Conservation (phyloP, 1,140 invertebrate species). For the Ooceraea biroi region DNA sequence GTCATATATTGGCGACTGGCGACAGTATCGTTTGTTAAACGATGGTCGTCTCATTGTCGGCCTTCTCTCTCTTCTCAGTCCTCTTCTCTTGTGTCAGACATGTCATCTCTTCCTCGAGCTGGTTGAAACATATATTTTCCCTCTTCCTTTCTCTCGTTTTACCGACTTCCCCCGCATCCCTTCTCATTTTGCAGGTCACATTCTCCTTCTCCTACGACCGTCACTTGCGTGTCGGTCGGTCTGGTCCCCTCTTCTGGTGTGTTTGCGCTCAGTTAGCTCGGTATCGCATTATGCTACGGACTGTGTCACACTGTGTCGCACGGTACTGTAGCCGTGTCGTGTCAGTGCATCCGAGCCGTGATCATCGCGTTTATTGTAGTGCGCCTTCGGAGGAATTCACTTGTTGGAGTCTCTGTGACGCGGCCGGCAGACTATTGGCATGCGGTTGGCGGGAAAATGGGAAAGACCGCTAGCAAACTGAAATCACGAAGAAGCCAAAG, state of each 20-base stretch:
- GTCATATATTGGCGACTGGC: conserved; percentile 4
- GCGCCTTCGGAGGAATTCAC: conserved; percentile 47
- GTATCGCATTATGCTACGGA: conserved; percentile 76
- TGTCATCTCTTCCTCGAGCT: conserved; percentile 18
- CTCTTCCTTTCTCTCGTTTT: background rate
- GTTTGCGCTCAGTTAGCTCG: conserved; percentile 72
- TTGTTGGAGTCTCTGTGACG: conserved; percentile 21
- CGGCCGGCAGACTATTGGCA: conserved; percentile 35
- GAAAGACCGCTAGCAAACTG: conserved; percentile 83
- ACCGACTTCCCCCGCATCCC: conserved; percentile 12
- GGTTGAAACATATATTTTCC: too few species aligned
- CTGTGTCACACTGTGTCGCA: conserved; percentile 14
- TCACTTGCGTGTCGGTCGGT: conserved; percentile 61
- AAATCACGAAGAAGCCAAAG: conserved; percentile 82
- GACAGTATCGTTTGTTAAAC: conserved; percentile 66
- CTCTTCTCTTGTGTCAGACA: background rate
- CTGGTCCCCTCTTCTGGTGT: conserved; percentile 51
- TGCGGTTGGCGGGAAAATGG: conserved; percentile 76
- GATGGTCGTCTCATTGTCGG: conserved; percentile 11
- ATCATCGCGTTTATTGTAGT: background rate
- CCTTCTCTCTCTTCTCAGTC: background rate
- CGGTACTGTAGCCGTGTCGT: conserved; percentile 37
- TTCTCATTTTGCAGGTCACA: conserved; percentile 23
- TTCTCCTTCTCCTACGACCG: conserved; percentile 59
- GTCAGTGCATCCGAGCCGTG: conserved; percentile 28